phyloP scores from a whole-genome alignment of 1,140 invertebrate genomes.

The Drosophila ohnishii region DNA sequence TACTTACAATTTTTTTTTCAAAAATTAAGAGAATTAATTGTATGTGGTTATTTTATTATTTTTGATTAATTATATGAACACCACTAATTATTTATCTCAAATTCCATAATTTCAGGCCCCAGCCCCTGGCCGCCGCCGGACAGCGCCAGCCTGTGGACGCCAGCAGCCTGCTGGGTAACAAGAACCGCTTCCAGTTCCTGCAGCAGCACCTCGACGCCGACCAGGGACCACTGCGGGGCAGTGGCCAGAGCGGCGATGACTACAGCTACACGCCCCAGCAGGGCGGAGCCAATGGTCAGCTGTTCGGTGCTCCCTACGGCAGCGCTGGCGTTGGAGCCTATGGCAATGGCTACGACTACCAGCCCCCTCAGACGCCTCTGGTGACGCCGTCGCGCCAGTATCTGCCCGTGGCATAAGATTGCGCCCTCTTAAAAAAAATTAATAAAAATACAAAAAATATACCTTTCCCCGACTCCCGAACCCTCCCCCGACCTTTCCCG shows the following conservation, averaged over 20 bases:
- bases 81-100: neutral
- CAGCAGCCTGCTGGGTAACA: slow-evolving; percentile 73
- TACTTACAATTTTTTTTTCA: no score
- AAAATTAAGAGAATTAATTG: no score
- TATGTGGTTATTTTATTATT: no score
- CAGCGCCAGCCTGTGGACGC: slow-evolving; percentile 58
- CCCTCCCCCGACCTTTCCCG: slow-evolving; percentile 4
- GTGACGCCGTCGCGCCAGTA: slow-evolving; percentile 66
- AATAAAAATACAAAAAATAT: neutral
- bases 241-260: slow-evolving; percentile 76
- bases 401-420: slow-evolving; percentile 69
- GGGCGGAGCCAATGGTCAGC: slow-evolving; percentile 15
- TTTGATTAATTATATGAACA: no score
- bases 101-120: slow-evolving; percentile 42
- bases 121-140: slow-evolving; percentile 48
- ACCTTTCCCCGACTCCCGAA: slow-evolving; percentile 7
- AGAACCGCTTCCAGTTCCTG: slow-evolving; percentile 80
- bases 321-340: slow-evolving; percentile 35
- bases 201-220: slow-evolving; percentile 72
- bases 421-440: neutral
- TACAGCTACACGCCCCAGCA: slow-evolving; percentile 63
- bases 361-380: slow-evolving; percentile 47
- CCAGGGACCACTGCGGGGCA: slow-evolving; percentile 64
- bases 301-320: slow-evolving; percentile 36
- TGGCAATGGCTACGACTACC: slow-evolving; percentile 65